phyloP scores from a whole-genome alignment of 2,888 invertebrate species.

The Mythimna lalbum region DNA sequence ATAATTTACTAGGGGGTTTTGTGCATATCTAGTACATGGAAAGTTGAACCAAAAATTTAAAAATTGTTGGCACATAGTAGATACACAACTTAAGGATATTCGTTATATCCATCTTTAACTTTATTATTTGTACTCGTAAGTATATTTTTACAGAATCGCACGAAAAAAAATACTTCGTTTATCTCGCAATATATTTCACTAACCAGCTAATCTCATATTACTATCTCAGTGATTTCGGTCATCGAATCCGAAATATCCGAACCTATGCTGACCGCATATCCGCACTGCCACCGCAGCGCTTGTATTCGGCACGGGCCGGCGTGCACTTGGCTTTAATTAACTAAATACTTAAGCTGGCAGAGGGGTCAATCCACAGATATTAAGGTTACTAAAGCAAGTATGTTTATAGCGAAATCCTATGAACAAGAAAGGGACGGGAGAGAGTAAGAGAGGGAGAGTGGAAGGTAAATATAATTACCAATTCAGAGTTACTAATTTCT shows the following conservation, averaged over 20 bases:
- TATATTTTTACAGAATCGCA: too few species aligned
- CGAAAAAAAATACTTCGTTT: too few species aligned
- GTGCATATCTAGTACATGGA: neutral
- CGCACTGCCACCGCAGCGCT: slow-evolving; percentile 49
- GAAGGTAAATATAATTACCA: neutral
- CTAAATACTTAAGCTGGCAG: slow-evolving; percentile 57
- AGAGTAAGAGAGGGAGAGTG: neutral
- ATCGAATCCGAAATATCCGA: slow-evolving; percentile 51
- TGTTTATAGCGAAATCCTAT: neutral
- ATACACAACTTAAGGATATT: neutral
- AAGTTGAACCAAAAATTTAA: neutral
- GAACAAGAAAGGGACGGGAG: neutral
- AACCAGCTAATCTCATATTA: slow-evolving; percentile 4
- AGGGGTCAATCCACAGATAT: slow-evolving; percentile 28
- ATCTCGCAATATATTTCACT: neutral
- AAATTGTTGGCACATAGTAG: too few species aligned
- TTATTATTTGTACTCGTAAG: neutral
- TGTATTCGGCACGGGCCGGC: slow-evolving; percentile 32
- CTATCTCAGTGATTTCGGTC: slow-evolving; percentile 39
- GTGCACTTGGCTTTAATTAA: slow-evolving; percentile 59
- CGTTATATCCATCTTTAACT: too few species aligned
- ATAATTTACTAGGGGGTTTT: neutral
- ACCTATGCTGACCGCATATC: slow-evolving; percentile 47
- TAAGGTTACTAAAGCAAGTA: slow-evolving; percentile 2
- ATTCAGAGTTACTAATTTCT: neutral